phyloP scores from a whole-genome alignment of 1,140 invertebrate species.

The Lysiphlebus fabarum region DNA sequence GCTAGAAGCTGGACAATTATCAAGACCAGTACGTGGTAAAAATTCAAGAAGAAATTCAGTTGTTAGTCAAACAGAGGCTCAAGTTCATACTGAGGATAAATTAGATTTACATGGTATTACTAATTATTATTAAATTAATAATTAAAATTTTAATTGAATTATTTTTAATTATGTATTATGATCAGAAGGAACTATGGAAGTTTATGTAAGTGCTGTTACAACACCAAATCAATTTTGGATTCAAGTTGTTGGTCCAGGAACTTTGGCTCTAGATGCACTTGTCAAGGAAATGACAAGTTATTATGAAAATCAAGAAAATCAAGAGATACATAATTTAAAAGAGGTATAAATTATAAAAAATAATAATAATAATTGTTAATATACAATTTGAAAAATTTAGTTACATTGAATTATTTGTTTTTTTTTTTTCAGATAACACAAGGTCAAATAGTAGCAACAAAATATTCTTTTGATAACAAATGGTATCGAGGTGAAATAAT shows the following conservation, averaged over 20 bases:
- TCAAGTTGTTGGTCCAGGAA: conserved; percentile 70
- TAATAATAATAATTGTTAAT: not conserved
- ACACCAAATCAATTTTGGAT: conserved; percentile 81
- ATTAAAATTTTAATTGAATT: not conserved
- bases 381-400: too few species aligned
- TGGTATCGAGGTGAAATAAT: conserved; percentile 67
- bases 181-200: conserved; percentile 64
- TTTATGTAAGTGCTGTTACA: conserved; percentile 77
- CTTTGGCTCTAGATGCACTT: conserved; percentile 69
- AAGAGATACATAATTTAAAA: conserved; percentile 57
- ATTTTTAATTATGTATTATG: conserved; percentile 8
- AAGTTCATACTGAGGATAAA: conserved; percentile 9
- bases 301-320: conserved; percentile 65
- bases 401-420: conserved; percentile 1
- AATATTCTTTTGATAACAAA: conserved; percentile 70
- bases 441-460: conserved; percentile 76
- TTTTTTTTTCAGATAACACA: conserved; percentile 54
- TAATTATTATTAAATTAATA: not conserved
- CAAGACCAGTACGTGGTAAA: conserved; percentile 54
- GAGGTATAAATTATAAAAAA: conserved; percentile 34
- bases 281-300: conserved; percentile 76
- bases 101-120: conserved; percentile 1
- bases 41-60: conserved; percentile 21
- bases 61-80: not conserved
- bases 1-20: conserved; percentile 44